phyloP scores from a whole-genome alignment of 1,140 invertebrate genomes.

The Chrysomallon squamiferum region DNA sequence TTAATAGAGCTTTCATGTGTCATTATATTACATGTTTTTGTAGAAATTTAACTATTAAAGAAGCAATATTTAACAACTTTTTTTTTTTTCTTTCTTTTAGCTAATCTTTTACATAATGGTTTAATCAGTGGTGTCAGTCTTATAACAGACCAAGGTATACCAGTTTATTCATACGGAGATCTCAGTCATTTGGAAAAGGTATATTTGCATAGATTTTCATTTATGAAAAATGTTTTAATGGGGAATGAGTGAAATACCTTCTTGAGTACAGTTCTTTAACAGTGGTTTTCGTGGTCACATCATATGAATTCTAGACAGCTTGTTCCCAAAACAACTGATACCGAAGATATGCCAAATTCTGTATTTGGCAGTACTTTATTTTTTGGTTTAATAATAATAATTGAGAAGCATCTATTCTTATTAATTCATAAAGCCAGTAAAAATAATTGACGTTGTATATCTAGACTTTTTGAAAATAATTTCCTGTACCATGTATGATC shows the following conservation, averaged over 20 bases:
- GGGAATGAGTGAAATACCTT: neutral
- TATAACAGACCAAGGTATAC: neutral
- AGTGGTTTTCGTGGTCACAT: neutral
- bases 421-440: too few relatives aligned
- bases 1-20: too few relatives aligned
- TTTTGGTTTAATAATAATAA: neutral
- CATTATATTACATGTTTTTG: too few relatives aligned
- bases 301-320: neutral
- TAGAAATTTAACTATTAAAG: too few relatives aligned
- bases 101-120: neutral
- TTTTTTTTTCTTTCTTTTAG: neutral
- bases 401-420: too few relatives aligned
- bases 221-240: neutral
- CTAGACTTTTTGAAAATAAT: too few relatives aligned
- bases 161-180: neutral
- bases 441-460: too few relatives aligned
- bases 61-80: too few relatives aligned
- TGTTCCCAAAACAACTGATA: neutral
- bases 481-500: too few relatives aligned
- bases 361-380: neutral
- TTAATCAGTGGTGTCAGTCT: slow-evolving; percentile 1
- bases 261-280: neutral
- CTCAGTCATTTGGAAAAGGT: neutral
- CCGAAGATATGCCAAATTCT: neutral
- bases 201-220: neutral